Conservation (phyloP, 1,140 invertebrate species). For the Thalassaphorura encarpata region DNA sequence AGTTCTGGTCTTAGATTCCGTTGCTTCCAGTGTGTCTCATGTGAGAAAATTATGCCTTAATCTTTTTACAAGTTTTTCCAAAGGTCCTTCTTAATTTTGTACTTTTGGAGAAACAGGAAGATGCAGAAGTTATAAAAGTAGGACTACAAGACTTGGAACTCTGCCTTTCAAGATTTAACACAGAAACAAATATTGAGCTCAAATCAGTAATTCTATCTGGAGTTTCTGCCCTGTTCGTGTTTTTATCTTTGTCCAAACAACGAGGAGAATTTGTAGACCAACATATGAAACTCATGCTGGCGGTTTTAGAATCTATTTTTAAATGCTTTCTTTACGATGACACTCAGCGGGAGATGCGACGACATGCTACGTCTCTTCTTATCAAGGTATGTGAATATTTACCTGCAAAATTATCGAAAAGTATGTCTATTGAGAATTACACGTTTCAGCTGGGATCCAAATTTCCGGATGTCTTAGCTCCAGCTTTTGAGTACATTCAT, state of each 20-base stretch:
- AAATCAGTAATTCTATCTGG: constrained; percentile 25
- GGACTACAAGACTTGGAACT: constrained; percentile 19
- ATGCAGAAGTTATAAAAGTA: constrained; percentile 12
- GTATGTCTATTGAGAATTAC: no score
- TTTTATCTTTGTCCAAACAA: constrained; percentile 11
- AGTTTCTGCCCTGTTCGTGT: constrained; percentile 25
- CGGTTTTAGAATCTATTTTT: constrained; percentile 20
- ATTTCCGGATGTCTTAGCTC: neutral
- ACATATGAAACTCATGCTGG: constrained; percentile 11
- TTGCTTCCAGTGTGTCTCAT: constrained; percentile 17
- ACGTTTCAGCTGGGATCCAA: neutral
- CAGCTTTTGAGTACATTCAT: neutral
- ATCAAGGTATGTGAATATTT: constrained; percentile 18
- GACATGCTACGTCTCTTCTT: constrained; percentile 20
- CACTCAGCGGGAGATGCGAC: constrained; percentile 20
- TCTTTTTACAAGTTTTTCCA: neutral
- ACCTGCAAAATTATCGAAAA: no score
- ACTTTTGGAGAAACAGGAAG: constrained; percentile 18
- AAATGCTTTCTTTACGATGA: constrained; percentile 16
- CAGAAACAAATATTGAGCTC: constrained; percentile 12
- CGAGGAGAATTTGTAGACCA: constrained; percentile 3
- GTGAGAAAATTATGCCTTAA: constrained; percentile 14
- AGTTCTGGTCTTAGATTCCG: constrained; percentile 16
- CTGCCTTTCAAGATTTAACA: constrained; percentile 12
- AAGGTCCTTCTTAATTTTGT: neutral